Percentiles rank a stretch among this genome's conserved stretches.
Evolutionary conservation across 2,113 vertebrate species (phyloP).

Genomic region (Progne subis): DNA sequence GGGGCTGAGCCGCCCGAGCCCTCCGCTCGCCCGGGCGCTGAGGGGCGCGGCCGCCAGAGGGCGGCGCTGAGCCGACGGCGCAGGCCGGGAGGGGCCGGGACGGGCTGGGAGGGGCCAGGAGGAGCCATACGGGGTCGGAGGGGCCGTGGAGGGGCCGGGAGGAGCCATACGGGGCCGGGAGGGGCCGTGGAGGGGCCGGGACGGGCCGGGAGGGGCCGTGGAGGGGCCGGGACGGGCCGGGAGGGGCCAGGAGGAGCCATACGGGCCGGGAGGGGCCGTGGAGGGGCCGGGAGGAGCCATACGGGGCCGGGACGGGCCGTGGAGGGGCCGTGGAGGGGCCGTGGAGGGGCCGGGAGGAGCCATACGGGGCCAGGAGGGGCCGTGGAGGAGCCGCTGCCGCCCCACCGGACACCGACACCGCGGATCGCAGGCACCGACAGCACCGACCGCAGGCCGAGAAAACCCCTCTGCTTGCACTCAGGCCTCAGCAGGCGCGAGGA

Average conservation of each 20-base stretch:
- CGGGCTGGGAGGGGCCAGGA: not conserved
- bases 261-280: too few relatives aligned
- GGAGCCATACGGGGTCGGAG: too few relatives aligned
- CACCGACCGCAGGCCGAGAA: too few relatives aligned
- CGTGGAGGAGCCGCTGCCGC: not conserved
- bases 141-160: not conserved
- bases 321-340: not conserved
- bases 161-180: not conserved
- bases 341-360: too few relatives aligned
- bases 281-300: not conserved
- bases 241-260: too few relatives aligned
- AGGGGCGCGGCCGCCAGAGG: not conserved
- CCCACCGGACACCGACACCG: not conserved
- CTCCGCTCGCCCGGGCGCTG: not conserved
- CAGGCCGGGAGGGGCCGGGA: not conserved
- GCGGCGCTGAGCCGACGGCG: not conserved
- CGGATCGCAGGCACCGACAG: too few relatives aligned
- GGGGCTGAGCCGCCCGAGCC: not conserved
- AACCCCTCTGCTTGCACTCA: too few relatives aligned
- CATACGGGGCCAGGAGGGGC: not conserved
- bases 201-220: too few relatives aligned
- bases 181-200: too few relatives aligned
- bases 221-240: too few relatives aligned
- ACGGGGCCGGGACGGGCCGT: rapidly evolving
- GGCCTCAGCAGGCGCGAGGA: not conserved